Evolutionary conservation across 2,797 vertebrate species (phyloP), one percentile per base, ranked within the genome.

Genomic region (Lates japonicus): DNA sequence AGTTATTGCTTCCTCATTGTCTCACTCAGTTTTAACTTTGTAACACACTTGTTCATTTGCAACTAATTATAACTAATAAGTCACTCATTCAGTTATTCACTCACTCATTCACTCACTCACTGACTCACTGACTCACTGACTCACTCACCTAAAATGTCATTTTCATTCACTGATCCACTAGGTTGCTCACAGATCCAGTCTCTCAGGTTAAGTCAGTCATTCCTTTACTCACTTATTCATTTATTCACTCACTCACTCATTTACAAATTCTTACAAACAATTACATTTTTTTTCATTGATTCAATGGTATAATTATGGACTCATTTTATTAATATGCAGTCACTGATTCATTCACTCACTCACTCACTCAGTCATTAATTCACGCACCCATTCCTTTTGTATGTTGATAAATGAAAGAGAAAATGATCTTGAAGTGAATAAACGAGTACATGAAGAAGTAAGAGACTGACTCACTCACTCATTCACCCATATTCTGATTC

Each of bases 391-490:
- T 10, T 39, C 1, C 0, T 39, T 10, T 39, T 39, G 9, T 3
- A 39, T 11, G 39, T 39, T 9, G 39, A 8, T 39, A 10, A 39
- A 39, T 39, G 2, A 39, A 9, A 39, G 39, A 39, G 11, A 9
- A 39, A 39, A 29, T 29, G 25, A 29, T 2, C 1, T 39, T 10
- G 2, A 39, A 63, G 5, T 63, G 12, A 25, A 29, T 42, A 29
- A 12, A 5, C 1, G 33, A 1, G 22, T 68, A 10, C 5, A 1
- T 35, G 12, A 31, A n/a, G 5, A 16, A 4, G 3, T 0, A 0
- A 9, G 14, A 7, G 8, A 42, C 12, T 60, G 4, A 13, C 4
- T 42, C 41, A 22, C 10, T 29, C 25, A 29, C 25, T 29, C 25
- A 29, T 29, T 29, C 25, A 29, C 25, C 25, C 25, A 29, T 29